Conservation (phyloP, 1,140 invertebrate species). For the Pseudomyrmex sp. region DNA sequence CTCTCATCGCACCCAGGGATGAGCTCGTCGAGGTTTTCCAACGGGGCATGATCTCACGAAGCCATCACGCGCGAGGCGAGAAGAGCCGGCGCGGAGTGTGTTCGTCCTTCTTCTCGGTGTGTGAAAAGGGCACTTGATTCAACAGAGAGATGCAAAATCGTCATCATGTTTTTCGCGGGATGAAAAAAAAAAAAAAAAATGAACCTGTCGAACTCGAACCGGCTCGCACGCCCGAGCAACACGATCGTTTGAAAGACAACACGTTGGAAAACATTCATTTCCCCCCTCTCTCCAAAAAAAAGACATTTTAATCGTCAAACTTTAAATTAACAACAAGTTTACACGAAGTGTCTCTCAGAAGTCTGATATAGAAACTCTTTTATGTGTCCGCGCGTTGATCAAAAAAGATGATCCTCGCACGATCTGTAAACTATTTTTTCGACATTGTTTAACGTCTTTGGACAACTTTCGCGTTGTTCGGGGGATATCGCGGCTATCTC, state of each 20-base stretch:
- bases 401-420: no score
- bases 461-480: slow-evolving; percentile 8
- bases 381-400: no score
- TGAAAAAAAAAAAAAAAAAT: slow-evolving; percentile 5
- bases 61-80: slow-evolving; percentile 66
- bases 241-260: slow-evolving; percentile 7
- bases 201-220: slow-evolving; percentile 56
- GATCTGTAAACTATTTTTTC: background rate
- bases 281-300: background rate
- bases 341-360: no score
- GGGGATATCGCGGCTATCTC: slow-evolving; percentile 33
- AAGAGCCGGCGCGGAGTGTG: slow-evolving; percentile 23
- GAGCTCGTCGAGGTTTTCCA: slow-evolving; percentile 27
- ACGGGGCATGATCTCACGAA: slow-evolving; percentile 52
- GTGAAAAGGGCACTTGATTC: slow-evolving; percentile 84
- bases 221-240: slow-evolving; percentile 29
- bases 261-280: background rate
- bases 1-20: background rate
- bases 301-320: slow-evolving; percentile 18
- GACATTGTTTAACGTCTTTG: background rate
- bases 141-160: slow-evolving; percentile 77
- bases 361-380: no score
- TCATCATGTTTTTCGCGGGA: slow-evolving; percentile 19
- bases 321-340: no score
- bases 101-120: slow-evolving; percentile 75